These are phyloP conservation scores for Harpagoxenus sublaevis DNA, from an alignment of 2,888 invertebrate genomes.

Conservation along the genomic window DNA sequence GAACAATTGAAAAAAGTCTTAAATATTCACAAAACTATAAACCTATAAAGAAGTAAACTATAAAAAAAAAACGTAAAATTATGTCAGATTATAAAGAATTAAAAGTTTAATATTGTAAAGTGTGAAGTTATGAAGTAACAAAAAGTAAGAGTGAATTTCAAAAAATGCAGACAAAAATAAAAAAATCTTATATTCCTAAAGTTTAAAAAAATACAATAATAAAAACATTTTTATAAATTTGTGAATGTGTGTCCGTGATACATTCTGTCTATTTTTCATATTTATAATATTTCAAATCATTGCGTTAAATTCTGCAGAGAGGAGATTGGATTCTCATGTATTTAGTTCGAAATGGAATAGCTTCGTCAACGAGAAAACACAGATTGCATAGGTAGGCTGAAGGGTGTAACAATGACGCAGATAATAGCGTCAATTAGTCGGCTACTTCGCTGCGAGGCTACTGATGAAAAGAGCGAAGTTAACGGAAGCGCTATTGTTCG, in stretches of 20 bases:
- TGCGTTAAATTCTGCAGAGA: background rate
- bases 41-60: background rate
- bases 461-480: constrained; percentile 62
- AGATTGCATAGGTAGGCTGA: constrained; percentile 28
- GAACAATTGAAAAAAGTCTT: background rate
- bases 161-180: background rate
- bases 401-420: constrained; percentile 67
- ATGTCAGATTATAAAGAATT: background rate
- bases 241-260: background rate
- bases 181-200: background rate
- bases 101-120: background rate
- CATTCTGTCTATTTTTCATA: background rate
- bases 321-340: constrained; percentile 6
- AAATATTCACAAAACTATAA: background rate
- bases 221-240: background rate
- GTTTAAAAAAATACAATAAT: background rate
- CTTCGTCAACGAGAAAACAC: constrained; percentile 20
- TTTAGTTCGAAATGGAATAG: constrained; percentile 8
- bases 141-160: background rate
- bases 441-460: constrained; percentile 37
- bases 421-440: constrained; percentile 71
- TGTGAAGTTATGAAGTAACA: background rate
- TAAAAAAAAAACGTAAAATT: background rate
- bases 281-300: background rate
- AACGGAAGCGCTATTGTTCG: constrained; percentile 57